These are phyloP conservation scores for Illadopsis cleaveri DNA, from an alignment of 2,113 vertebrate genomes.

Conservation along the genomic window DNA sequence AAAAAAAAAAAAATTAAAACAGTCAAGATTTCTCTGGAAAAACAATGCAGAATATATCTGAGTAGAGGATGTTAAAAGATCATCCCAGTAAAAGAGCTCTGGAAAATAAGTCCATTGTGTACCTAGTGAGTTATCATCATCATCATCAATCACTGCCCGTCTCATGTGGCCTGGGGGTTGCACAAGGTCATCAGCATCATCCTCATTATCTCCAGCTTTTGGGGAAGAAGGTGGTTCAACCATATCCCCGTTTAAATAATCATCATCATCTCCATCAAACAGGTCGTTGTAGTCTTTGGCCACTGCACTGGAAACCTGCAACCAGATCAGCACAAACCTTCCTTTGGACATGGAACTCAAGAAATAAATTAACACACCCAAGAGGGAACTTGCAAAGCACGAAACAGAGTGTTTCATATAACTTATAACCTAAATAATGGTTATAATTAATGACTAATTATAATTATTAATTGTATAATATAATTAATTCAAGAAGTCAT, in stretches of 20 bases:
- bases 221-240: conserved; percentile 74
- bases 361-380: background rate
- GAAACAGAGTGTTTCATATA: accelerated
- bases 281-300: conserved; percentile 82
- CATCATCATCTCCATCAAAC: conserved; percentile 87
- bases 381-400: background rate
- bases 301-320: conserved; percentile 54
- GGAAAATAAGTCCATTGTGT: background rate
- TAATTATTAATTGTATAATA: too few species aligned
- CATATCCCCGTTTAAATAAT: conserved; percentile 78
- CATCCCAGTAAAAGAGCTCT: background rate
- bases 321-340: background rate
- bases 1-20: background rate
- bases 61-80: background rate
- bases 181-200: conserved; percentile 76
- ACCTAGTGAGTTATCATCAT: conserved; percentile 89
- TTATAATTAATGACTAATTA: too few species aligned
- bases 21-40: background rate
- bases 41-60: background rate
- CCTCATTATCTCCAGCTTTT: conserved; percentile 50
- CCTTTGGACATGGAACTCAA: background rate
- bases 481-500: background rate
- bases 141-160: conserved; percentile 80
- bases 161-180: conserved; percentile 72
- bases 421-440: background rate